A percentile compares a stretch with the other conserved stretches of the same genome.
Conservation (phyloP, 1,140 invertebrate species). For the Diorhabda sublineata region DNA sequence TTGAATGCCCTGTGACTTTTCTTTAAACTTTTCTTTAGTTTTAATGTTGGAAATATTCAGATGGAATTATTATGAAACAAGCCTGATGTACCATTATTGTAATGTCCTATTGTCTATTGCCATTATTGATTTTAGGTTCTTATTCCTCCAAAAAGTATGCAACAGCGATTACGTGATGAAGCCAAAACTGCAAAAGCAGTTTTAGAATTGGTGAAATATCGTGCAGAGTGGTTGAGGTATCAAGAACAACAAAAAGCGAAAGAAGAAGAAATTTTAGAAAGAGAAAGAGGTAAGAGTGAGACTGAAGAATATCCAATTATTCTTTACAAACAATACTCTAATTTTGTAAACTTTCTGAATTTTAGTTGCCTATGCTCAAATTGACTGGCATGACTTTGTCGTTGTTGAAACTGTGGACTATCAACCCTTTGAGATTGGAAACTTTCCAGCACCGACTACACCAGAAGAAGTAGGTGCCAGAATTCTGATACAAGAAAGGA, state of each 20-base stretch:
- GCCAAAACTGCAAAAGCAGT: slow-evolving; percentile 68
- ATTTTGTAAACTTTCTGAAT: slow-evolving; percentile 25
- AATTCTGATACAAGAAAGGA: slow-evolving; percentile 77
- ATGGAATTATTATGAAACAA: too few relatives aligned
- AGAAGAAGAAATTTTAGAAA: slow-evolving; percentile 92
- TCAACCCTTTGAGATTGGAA: slow-evolving; percentile 91
- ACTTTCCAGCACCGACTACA: slow-evolving; percentile 94
- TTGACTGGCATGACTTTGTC: slow-evolving; percentile 99
- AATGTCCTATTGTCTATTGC: slow-evolving; percentile 9
- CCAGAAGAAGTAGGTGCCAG: slow-evolving; percentile 94
- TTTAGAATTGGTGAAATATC: slow-evolving; percentile 87
- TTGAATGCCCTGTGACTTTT: too few relatives aligned
- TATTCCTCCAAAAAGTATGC: slow-evolving; percentile 89
- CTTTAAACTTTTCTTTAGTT: too few relatives aligned
- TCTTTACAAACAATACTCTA: too few relatives aligned
- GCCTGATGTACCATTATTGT: background rate
- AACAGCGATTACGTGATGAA: slow-evolving; percentile 77
- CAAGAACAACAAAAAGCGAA: slow-evolving; percentile 86
- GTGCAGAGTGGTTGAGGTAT: slow-evolving; percentile 94
- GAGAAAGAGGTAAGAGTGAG: slow-evolving; percentile 67
- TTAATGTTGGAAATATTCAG: too few relatives aligned
- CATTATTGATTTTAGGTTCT: slow-evolving; percentile 58
- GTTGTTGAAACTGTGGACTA: slow-evolving; percentile 99
- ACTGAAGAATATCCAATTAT: too few relatives aligned
- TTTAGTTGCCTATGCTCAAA: slow-evolving; percentile 89